Base-by-base conservation (phyloP, 2,113 vertebrate genomes). In the Rhodinocichla rosea region DNA sequence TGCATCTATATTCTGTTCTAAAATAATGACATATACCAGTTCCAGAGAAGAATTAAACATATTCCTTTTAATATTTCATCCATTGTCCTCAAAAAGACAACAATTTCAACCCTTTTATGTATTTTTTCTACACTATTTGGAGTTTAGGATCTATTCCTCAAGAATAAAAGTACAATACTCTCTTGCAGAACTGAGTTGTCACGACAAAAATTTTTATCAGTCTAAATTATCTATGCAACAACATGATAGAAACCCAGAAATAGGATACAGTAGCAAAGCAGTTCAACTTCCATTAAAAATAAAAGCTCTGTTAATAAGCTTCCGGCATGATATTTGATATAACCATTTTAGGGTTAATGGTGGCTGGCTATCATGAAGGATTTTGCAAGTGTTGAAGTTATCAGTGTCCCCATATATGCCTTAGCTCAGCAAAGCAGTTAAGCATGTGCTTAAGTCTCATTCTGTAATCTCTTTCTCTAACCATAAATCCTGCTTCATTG, bases 271-370 rank as follows among this genome's bases (percentile, higher is more conserved):
- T 37, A 94, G 90, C 94, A 96, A 97, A 95, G 90, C 93, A 94
- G 64, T 53, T 97, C 83, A 75, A 9, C 56, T 94, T 97, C 94
- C 94, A 65, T 89, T 95, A 90, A 90, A 93, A 90, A 96, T 62
- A 92, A 95, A 95, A 92, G 95, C 59, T 71, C 90, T 95, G 95
- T 92, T 94, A 97, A 97, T 96, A 87, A 97, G 89, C 74, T 96
- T 94, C 97, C 98, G 93, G 96, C 85, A 91, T 62, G 55, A 85
- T 80, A n/a, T 83, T 92, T 94, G 81, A 93, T 96, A 95, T 89
- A 97, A 97, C 94, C 96, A 95, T 96, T 94, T 92, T 77, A 96
- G 97, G 96, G 98, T 98, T 97, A 98, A 98, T 97, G 89, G 96
- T 97, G 78, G 64, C 83, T 98, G 97, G 97, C 97, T 98, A 97